Evolutionary conservation across 2,113 vertebrate species (phyloP).

Genomic region (Anolis carolinensis): DNA sequence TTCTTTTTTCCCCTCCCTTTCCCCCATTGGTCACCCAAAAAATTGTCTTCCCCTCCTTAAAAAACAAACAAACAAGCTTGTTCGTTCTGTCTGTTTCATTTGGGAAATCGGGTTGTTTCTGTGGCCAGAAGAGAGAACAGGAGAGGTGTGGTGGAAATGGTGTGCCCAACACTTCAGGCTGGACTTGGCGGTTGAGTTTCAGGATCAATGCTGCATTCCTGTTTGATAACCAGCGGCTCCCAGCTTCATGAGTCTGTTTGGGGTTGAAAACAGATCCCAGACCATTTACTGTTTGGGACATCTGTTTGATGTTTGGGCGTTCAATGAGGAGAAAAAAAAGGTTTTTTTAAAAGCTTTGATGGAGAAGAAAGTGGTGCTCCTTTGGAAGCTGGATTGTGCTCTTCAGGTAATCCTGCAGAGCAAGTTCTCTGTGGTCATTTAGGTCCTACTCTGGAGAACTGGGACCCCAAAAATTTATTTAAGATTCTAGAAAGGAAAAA

Average conservation of each 20-base stretch:
- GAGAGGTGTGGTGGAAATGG: neutral
- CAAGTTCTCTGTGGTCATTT: neutral
- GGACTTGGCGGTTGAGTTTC: constrained; percentile 46
- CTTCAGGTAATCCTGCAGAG: neutral
- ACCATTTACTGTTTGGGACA: constrained; percentile 43
- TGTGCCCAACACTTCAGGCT: constrained; percentile 18
- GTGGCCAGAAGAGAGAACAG: neutral
- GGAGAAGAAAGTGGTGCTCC: neutral
- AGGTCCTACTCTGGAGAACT: rapidly evolving
- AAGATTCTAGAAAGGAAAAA: neutral
- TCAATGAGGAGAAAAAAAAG: constrained; percentile 6
- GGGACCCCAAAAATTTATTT: neutral
- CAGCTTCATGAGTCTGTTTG: constrained; percentile 29
- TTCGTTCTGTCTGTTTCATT: neutral
- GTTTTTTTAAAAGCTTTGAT: neutral
- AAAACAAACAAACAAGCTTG: no score
- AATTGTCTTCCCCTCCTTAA: neutral
- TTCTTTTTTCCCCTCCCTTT: neutral
- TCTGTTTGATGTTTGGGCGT: constrained; percentile 50
- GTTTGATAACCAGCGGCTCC: neutral
- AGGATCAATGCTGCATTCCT: constrained; percentile 22
- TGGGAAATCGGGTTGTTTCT: neutral
- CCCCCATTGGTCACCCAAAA: neutral
- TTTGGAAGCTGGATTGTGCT: neutral
- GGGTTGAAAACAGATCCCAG: constrained; percentile 2